Evolutionary conservation across 2,797 vertebrate genomes (phyloP).

Genomic region (Gobionotothen gibberifrons): DNA sequence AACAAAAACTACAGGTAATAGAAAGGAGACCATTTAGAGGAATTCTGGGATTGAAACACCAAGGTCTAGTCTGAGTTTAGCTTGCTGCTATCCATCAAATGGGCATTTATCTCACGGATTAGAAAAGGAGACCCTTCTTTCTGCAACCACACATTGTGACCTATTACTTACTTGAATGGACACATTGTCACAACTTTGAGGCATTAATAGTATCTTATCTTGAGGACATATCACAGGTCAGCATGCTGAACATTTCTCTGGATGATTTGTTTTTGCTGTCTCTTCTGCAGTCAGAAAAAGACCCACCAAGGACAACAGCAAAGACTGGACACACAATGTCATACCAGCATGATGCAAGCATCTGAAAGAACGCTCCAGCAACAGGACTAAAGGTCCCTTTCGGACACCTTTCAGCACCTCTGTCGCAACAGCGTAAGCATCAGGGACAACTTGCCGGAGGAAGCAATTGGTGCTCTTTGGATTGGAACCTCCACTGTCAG

Average conservation of each 20-base stretch:
- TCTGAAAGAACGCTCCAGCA: slow-evolving; percentile 59
- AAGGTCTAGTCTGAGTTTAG: slow-evolving; percentile 2
- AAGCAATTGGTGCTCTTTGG: slow-evolving; percentile 73
- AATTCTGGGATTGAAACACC: slow-evolving; percentile 29
- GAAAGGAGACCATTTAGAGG: slow-evolving; percentile 45
- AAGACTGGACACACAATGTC: slow-evolving; percentile 60
- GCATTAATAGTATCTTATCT: background rate
- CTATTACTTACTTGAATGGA: background rate
- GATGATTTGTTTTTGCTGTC: slow-evolving; percentile 23
- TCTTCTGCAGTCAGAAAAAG: slow-evolving; percentile 37
- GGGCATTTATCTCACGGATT: slow-evolving; percentile 18
- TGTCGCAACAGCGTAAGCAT: slow-evolving; percentile 50
- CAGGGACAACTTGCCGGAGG: slow-evolving; percentile 43
- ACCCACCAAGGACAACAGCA: slow-evolving; percentile 46
- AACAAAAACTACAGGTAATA: slow-evolving; percentile 32
- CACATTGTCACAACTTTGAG: background rate
- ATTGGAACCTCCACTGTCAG: slow-evolving; percentile 67
- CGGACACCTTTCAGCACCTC: slow-evolving; percentile 64
- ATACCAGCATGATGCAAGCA: slow-evolving; percentile 75
- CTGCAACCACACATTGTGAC: background rate
- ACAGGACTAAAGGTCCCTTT: slow-evolving; percentile 56
- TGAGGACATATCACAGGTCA: background rate
- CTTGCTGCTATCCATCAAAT: slow-evolving; percentile 32
- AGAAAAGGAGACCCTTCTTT: background rate
- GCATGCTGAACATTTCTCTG: background rate